Percentiles rank a stretch among this genome's conserved stretches.
Evolutionary conservation across 64 coral and sea anemone species (phyloP).

Genomic region (Montipora cactus): DNA sequence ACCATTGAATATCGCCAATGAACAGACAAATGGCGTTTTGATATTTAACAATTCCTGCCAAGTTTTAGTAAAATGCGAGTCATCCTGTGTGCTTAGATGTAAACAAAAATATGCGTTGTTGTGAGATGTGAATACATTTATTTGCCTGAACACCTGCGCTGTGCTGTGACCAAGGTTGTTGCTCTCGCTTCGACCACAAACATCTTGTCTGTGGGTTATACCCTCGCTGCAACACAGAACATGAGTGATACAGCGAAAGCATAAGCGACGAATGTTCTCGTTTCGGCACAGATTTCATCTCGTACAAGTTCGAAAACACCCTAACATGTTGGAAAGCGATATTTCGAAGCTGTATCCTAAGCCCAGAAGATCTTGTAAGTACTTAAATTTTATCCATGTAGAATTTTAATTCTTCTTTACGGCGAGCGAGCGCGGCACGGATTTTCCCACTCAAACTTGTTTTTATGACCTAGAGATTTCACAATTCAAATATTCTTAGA

Average conservation of each 20-base stretch:
- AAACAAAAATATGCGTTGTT: constrained; percentile 53
- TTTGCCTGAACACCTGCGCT: constrained; percentile 41
- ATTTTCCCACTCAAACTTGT: neutral
- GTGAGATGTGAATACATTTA: constrained; percentile 41
- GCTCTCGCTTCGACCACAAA: constrained; percentile 1
- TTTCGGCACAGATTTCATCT: constrained; percentile 23
- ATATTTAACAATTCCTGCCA: constrained; percentile 39
- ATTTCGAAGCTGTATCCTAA: constrained; percentile 35
- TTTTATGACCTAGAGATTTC: neutral
- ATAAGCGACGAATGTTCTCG: constrained; percentile 31
- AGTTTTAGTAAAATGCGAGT: constrained; percentile 1
- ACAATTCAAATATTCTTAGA: constrained; percentile 1
- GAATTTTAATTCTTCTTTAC: neutral
- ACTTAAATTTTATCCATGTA: neutral
- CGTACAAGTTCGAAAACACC: constrained; percentile 6
- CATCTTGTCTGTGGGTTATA: neutral
- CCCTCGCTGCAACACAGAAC: neutral
- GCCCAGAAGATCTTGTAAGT: constrained; percentile 46
- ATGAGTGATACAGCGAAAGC: neutral
- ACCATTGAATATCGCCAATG: neutral
- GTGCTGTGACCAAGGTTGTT: constrained; percentile 32
- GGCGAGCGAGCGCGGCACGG: no score
- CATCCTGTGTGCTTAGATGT: constrained; percentile 1
- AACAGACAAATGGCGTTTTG: constrained; percentile 14
- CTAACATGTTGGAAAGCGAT: constrained; percentile 64